Evolutionary conservation across 2,113 vertebrate genomes (phyloP).

Genomic region (Perca schrenkii): DNA sequence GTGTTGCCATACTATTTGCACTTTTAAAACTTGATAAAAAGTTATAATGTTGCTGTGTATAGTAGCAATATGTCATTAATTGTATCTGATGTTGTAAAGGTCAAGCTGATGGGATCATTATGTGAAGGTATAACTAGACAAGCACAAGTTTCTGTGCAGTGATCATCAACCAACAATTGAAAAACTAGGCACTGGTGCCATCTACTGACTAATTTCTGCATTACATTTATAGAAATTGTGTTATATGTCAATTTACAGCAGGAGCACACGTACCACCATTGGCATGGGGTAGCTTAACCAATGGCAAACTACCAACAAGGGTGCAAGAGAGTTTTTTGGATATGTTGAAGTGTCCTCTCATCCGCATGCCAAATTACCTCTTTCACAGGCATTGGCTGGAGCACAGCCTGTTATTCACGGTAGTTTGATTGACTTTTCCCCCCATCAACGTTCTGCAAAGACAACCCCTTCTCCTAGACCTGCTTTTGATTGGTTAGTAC

Average conservation of each 20-base stretch:
- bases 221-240: not conserved
- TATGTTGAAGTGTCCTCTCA: no score
- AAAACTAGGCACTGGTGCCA: not conserved
- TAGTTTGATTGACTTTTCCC: no score
- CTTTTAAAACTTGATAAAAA: not conserved
- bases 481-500: no score
- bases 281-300: no score
- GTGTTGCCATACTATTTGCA: not conserved
- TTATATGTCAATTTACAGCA: not conserved
- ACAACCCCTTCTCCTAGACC: no score
- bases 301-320: no score
- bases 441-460: no score
- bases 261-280: no score
- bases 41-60: not conserved
- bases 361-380: no score
- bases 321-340: no score
- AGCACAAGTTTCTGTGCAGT: not conserved
- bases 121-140: not conserved
- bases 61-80: not conserved
- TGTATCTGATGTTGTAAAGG: not conserved
- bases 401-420: no score
- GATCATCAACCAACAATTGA: not conserved
- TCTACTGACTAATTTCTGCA: not conserved
- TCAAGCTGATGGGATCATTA: not conserved
- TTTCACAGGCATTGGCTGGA: no score